Evolutionary conservation across 2,113 vertebrate genomes (phyloP), one percentile per base, ranked within the genome.

Genomic region (Pollimyrus isidori): DNA sequence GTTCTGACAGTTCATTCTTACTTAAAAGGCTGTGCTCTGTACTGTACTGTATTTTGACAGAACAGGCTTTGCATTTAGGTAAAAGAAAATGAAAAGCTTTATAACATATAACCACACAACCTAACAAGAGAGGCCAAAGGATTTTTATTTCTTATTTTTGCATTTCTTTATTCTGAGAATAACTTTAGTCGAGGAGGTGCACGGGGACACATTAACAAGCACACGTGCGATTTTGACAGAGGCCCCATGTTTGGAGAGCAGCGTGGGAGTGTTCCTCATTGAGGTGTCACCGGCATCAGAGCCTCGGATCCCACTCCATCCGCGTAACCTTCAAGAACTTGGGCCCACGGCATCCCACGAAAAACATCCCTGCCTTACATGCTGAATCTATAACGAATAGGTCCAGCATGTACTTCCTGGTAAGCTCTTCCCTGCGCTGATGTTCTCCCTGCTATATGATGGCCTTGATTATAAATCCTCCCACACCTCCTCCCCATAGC

Each of bases 1-100:
- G 73, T 83, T 89, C 69, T 13, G 45, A 83, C 50, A 65, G 48
- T 83, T 53, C 73, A 56, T 76, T 17, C 88, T 83, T 52, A 83
- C 21, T 82, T 39, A 53, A 53, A 89, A 82, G 35, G 49, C 50
- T 53, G 15, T 53, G 48, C 65, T 83, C 73, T 45, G 73, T 21
- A 82, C 73, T 6, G 48, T 39, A n/a, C 69, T 17, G 48, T n/a
- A 45, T 50, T 42, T 39, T 42, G 49, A 42, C 88, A 89, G 50
- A 89, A 42, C 69, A 83, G 21, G 69, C 88, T 82, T 45, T 23
- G 19, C 45, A 39, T 30, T 73, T 76, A 52, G 6, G 65, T 35
- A 9, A 39, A 46, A 88, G 87, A 42, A 76, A 65, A 50, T n/a
- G 35, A 76, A 88, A 52, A 23, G 39, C 23, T 26, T 73, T n/a